Conservation (phyloP, 2,888 invertebrate genomes). For the Ophioninae sp. region DNA sequence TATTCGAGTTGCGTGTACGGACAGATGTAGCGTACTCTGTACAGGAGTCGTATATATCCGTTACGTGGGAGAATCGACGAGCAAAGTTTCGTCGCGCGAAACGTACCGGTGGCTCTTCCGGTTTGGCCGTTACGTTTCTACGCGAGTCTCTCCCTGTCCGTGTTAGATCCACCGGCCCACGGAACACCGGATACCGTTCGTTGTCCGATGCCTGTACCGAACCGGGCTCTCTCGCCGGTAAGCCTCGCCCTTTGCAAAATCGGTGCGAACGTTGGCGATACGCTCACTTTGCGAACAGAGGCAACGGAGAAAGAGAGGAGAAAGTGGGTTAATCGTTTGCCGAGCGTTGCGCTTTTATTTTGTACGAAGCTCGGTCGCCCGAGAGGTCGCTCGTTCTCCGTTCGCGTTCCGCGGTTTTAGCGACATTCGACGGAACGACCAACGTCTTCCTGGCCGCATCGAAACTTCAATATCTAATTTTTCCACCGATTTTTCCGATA, state of each 20-base stretch:
- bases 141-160: conserved; percentile 16
- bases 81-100: conserved; percentile 60
- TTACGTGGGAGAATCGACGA: conserved; percentile 59
- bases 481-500: no score
- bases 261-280: conserved; percentile 27
- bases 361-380: no score
- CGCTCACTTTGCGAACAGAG: conserved; percentile 1
- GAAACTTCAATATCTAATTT: no score
- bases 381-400: no score
- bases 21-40: conserved; percentile 2
- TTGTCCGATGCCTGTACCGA: conserved; percentile 34
- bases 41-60: conserved; percentile 29
- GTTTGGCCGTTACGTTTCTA: conserved; percentile 47
- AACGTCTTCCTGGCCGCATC: no score
- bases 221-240: conserved; percentile 17
- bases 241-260: conserved; percentile 30
- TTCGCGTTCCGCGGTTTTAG: no score
- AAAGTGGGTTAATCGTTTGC: neutral
- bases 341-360: no score
- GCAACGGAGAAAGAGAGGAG: neutral
- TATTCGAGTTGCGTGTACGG: conserved; percentile 3
- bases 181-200: conserved; percentile 35
- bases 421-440: no score
- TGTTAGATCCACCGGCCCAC: conserved; percentile 18
- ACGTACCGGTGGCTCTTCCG: conserved; percentile 58